These are phyloP conservation scores for Acromyrmex heyeri DNA, from an alignment of 1,140 invertebrate genomes.

Conservation along the genomic window DNA sequence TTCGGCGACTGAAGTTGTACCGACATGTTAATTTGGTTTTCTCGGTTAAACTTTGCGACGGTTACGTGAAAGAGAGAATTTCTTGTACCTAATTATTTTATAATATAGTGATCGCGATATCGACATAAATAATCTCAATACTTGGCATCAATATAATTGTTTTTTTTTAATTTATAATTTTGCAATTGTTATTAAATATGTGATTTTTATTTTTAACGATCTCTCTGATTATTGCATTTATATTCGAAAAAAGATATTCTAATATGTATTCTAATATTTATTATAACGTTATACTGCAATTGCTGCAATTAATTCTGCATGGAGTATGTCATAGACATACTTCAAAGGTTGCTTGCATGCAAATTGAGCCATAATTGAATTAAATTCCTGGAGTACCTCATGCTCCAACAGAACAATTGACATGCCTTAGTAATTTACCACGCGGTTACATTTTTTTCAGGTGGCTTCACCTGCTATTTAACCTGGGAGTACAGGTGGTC, in stretches of 20 bases:
- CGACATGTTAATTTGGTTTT: slow-evolving; percentile 25
- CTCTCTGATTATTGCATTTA: neutral
- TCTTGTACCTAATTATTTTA: slow-evolving; percentile 19
- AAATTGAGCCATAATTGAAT: slow-evolving; percentile 27
- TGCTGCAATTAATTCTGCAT: neutral
- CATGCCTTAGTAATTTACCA: slow-evolving; percentile 44
- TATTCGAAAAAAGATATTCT: neutral
- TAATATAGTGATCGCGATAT: neutral
- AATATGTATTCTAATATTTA: neutral
- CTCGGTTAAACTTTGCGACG: slow-evolving; percentile 13
- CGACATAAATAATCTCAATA: neutral
- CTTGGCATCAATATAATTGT: neutral
- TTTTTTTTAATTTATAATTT: neutral
- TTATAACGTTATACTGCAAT: too few species aligned
- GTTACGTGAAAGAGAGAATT: neutral
- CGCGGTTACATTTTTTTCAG: slow-evolving; percentile 86
- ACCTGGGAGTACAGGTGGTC: slow-evolving; percentile 96
- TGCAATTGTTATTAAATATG: neutral
- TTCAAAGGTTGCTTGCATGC: slow-evolving; percentile 1
- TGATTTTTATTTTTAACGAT: neutral
- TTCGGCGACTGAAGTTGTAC: slow-evolving; percentile 11
- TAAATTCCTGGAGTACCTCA: slow-evolving; percentile 12
- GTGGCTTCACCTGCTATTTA: slow-evolving; percentile 98
- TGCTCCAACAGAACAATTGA: slow-evolving; percentile 28
- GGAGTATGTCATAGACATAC: neutral